Percentiles rank a stretch among this genome's conserved stretches.
Conservation (phyloP, 2,888 invertebrate genomes). For the Portevinia maculata region DNA sequence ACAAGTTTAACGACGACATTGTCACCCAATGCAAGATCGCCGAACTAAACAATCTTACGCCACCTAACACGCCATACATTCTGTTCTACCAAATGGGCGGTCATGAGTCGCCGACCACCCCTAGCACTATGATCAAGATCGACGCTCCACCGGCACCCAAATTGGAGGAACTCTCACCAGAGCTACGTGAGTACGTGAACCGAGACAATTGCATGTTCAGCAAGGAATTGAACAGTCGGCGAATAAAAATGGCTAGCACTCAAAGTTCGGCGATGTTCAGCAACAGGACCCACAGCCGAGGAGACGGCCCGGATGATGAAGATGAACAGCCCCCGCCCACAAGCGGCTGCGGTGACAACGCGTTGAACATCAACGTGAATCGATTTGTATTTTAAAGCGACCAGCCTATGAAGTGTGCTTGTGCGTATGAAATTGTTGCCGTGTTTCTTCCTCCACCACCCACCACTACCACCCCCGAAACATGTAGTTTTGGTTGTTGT, state of each 20-base stretch:
- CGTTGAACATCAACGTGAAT: constrained; percentile 80
- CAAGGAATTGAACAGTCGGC: constrained; percentile 79
- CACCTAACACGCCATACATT: constrained; percentile 92
- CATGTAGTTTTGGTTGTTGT: constrained; percentile 44
- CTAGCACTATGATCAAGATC: constrained; percentile 78
- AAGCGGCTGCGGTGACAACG: constrained; percentile 81
- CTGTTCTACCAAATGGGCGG: constrained; percentile 87
- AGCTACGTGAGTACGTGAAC: constrained; percentile 80
- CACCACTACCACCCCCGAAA: constrained; percentile 50
- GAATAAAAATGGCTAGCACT: constrained; percentile 76
- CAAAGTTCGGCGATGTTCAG: constrained; percentile 68
- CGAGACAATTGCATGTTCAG: constrained; percentile 80
- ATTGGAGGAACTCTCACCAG: constrained; percentile 80
- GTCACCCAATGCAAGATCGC: constrained; percentile 86
- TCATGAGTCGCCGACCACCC: constrained; percentile 75
- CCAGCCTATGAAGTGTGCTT: constrained; percentile 51
- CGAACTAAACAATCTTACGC: constrained; percentile 86
- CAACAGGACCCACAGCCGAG: constrained; percentile 75
- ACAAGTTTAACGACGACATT: constrained; percentile 91
- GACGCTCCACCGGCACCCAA: constrained; percentile 78
- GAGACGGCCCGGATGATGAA: constrained; percentile 79
- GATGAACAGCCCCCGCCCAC: constrained; percentile 81
- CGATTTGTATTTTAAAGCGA: constrained; percentile 80
- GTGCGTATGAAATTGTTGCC: constrained; percentile 64
- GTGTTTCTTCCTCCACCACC: constrained; percentile 63